Percentiles rank a stretch among this genome's conserved stretches.
phyloP scores from a whole-genome alignment of 2,113 vertebrate genomes.

The Calypte anna region DNA sequence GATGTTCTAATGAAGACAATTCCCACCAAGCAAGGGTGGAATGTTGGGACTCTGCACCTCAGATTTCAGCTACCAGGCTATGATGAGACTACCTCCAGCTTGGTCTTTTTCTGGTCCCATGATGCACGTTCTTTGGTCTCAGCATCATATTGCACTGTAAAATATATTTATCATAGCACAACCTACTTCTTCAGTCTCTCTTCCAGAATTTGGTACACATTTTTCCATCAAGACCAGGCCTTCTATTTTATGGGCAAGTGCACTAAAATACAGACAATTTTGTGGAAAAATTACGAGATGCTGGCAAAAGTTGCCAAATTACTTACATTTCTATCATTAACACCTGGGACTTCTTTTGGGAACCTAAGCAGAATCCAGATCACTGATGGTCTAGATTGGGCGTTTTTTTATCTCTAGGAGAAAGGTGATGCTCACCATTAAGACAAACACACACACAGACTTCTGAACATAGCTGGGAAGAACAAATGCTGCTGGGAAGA shows the following conservation, averaged over 20 bases:
- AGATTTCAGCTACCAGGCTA: neutral
- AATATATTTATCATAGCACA: neutral
- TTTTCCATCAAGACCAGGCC: neutral
- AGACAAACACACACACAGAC: neutral
- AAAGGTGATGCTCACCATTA: neutral
- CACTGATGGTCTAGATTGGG: neutral
- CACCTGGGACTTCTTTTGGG: neutral
- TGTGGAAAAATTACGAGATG: neutral
- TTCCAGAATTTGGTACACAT: neutral
- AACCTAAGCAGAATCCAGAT: neutral
- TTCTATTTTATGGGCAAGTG: neutral
- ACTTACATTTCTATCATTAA: neutral
- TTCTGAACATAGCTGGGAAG: too few species aligned
- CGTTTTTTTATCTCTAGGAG: neutral
- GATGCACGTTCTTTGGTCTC: neutral
- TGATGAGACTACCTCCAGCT: neutral
- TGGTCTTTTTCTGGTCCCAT: neutral
- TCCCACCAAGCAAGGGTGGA: neutral
- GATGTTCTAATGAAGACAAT: neutral
- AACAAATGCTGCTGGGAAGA: neutral
- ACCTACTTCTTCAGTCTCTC: neutral
- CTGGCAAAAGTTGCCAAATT: neutral
- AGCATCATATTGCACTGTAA: neutral
- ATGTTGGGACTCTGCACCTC: neutral
- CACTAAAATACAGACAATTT: neutral